These are phyloP conservation scores for Cyprinodon brontotheroides DNA, from an alignment of 2,113 vertebrate genomes.

Conservation along the genomic window DNA sequence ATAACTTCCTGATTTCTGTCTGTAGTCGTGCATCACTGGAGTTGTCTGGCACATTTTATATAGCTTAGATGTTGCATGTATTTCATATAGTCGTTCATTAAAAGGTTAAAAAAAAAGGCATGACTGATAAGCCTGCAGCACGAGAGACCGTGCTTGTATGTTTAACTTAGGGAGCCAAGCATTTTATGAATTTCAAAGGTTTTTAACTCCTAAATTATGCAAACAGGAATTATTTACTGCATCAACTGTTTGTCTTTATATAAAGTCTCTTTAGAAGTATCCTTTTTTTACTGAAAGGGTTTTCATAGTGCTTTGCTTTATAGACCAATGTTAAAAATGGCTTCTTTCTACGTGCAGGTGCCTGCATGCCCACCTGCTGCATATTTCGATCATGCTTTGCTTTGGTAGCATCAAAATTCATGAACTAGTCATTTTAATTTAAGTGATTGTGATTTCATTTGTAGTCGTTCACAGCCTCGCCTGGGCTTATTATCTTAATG, in stretches of 20 bases:
- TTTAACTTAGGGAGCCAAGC: no score
- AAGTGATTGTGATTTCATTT: neutral
- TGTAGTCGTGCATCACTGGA: neutral
- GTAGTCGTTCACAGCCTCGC: neutral
- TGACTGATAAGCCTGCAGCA: no score
- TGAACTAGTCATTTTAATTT: neutral
- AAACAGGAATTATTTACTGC: no score
- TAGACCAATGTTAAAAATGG: neutral
- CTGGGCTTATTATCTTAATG: neutral
- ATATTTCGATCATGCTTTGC: neutral
- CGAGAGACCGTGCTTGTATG: no score
- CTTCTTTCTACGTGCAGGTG: neutral
- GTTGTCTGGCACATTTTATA: neutral
- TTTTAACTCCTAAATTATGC: no score
- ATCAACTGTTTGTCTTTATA: no score
- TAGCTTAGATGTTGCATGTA: neutral
- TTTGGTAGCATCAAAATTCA: neutral
- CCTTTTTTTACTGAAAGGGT: neutral
- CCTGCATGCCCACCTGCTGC: neutral
- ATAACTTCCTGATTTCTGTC: neutral
- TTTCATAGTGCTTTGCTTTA: neutral
- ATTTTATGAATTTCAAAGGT: no score
- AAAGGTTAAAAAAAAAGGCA: no score
- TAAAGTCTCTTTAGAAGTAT: no score
- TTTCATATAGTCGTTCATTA: no score